Evolutionary conservation across 1,140 invertebrate genomes (phyloP).

Genomic region (Mya arenaria): DNA sequence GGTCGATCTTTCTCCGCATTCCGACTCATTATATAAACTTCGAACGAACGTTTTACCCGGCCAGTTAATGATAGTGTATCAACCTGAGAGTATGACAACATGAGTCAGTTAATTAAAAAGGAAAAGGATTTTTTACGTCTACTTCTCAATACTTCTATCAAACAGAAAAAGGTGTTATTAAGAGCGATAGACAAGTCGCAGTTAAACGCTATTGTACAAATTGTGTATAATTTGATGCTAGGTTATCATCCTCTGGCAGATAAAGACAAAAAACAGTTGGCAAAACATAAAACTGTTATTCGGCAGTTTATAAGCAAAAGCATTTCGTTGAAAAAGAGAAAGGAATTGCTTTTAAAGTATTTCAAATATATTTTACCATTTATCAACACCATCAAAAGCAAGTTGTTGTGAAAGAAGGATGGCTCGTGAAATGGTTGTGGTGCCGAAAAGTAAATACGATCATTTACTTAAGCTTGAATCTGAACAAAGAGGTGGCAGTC

Average conservation of each 20-base stretch:
- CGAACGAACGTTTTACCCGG: slow-evolving; percentile 34
- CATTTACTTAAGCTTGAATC: slow-evolving; percentile 2
- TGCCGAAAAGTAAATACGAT: slow-evolving; percentile 30
- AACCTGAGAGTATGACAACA: too few species aligned
- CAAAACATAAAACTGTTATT: slow-evolving; percentile 29
- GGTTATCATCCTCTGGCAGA: slow-evolving; percentile 17
- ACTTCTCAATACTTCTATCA: slow-evolving; percentile 9
- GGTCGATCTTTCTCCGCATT: slow-evolving; percentile 23
- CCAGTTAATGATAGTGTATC: slow-evolving; percentile 35
- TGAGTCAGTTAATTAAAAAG: slow-evolving; percentile 22
- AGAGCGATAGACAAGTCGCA: slow-evolving; percentile 27
- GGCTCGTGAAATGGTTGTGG: slow-evolving; percentile 14
- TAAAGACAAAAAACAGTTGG: slow-evolving; percentile 30
- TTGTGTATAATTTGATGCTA: slow-evolving; percentile 28
- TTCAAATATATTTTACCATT: slow-evolving; percentile 30
- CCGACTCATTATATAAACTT: slow-evolving; percentile 31
- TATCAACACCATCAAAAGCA: slow-evolving; percentile 1
- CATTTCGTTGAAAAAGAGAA: slow-evolving; percentile 30
- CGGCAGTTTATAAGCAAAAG: slow-evolving; percentile 39
- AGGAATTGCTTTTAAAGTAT: slow-evolving; percentile 25
- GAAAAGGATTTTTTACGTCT: slow-evolving; percentile 22
- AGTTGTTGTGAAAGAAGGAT: slow-evolving; percentile 21
- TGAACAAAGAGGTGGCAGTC: neutral
- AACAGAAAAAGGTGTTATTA: slow-evolving; percentile 33
- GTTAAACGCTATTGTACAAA: slow-evolving; percentile 40